Evolutionary conservation across 53 echinoderm and acorn worm species (phyloP), one percentile per base, ranked within the genome.

Genomic region (Stichopus horrens): DNA sequence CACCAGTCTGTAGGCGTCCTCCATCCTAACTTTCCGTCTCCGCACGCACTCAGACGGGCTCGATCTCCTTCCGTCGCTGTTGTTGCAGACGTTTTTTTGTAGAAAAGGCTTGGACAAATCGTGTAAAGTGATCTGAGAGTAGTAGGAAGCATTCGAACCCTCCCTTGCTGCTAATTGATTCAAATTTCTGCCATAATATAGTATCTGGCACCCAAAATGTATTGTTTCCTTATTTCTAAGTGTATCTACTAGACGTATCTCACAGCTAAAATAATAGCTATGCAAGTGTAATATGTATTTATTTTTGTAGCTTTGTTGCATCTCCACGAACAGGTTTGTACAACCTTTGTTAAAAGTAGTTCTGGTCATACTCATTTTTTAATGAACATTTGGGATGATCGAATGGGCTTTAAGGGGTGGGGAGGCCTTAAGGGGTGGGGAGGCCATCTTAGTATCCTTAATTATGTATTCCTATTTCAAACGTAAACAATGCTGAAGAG

Each of bases 111-210:
- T 93, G 78, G 5, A 89, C 93, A 52, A 86, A 93, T 5, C 86
- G 74, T 0, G 90, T 93, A 55, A 93, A 93, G 23, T 93, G 90
- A 53, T 93, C 90, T 18, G 86, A 74, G 21, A 93, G 77, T 0
- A 93, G 84, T 1, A 93, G 21, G 18, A 90, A 90, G 57, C 90
- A 93, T 22, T 90, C 90, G 53, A 53, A 88, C 4, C 93, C 93
- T 13, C 93, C 93, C 5, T 52, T 88, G 60, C 90, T 67, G 8
- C 51, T 13, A 90, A 90, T 77, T 87, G 83, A 13, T 87, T 92
- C 5, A 89, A n/a, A n/a, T n/a, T n/a, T n/a, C n/a, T n/a, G n/a
- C n/a, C n/a, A n/a, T n/a, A n/a, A n/a, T n/a, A n/a, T 53, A 67
- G 14, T 86, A n/a, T 18, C 4, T 11, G 68, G 68, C n/a, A 67